Conservation (phyloP, 2,797 vertebrate species). For the Cryptoblepharus egeriae region DNA sequence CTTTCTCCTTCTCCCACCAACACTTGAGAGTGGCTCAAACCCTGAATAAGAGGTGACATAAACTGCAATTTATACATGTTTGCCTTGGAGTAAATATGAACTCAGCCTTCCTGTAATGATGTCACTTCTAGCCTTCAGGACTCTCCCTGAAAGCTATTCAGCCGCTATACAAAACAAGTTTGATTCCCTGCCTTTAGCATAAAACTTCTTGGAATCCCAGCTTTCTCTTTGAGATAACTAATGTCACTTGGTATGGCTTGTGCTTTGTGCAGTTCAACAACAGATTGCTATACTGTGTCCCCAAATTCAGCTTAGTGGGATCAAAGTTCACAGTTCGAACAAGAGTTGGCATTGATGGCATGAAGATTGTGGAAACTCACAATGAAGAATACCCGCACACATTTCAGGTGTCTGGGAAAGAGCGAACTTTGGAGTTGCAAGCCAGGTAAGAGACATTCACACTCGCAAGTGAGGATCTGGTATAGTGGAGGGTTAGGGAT, state of each 20-base stretch:
- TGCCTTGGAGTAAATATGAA: no score
- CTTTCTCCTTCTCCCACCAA: no score
- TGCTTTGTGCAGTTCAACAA: slow-evolving; percentile 90
- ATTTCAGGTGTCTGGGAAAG: slow-evolving; percentile 97
- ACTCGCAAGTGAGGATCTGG: not conserved
- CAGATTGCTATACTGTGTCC: slow-evolving; percentile 97
- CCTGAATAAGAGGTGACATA: no score
- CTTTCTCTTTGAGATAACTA: slow-evolving; percentile 6
- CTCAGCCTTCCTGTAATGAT: no score
- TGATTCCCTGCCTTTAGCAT: not conserved
- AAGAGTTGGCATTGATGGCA: slow-evolving; percentile 91
- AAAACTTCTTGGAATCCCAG: not conserved
- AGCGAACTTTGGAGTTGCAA: slow-evolving; percentile 93
- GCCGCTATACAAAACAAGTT: no score
- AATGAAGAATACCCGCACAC: slow-evolving; percentile 98
- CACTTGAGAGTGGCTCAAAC: no score
- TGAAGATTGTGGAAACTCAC: slow-evolving; percentile 91
- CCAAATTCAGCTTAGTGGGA: slow-evolving; percentile 95
- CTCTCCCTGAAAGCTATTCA: no score
- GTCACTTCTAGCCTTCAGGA: no score
- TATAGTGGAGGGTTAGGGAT: no score
- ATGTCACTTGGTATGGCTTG: not conserved
- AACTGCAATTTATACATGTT: no score
- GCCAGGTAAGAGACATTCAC: slow-evolving; percentile 83
- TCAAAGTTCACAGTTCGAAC: slow-evolving; percentile 92